These are phyloP conservation scores for Apolygus lucorum DNA, from an alignment of 1,140 invertebrate species.

Conservation along the genomic window DNA sequence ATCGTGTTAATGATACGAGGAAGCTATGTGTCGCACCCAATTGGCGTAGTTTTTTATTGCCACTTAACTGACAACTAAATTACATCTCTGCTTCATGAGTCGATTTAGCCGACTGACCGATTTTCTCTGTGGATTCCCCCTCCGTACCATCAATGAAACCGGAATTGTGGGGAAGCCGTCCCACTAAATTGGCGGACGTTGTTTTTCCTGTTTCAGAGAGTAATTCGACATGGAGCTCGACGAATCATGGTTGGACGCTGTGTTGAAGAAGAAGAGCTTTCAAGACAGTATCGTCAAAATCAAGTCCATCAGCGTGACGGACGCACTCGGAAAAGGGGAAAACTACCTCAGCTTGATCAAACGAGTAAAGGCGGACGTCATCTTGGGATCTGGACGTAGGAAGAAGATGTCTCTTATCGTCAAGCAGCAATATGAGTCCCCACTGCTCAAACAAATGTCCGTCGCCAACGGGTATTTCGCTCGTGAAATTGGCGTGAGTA, in stretches of 20 bases:
- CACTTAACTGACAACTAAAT: too few relatives aligned
- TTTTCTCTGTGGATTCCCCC: too few relatives aligned
- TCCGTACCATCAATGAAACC: too few relatives aligned
- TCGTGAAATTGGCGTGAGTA: background rate
- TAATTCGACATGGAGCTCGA: background rate
- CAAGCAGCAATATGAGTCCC: background rate
- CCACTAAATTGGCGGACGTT: too few relatives aligned
- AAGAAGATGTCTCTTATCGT: background rate
- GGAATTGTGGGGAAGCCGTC: too few relatives aligned
- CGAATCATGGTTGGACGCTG: background rate
- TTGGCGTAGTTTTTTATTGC: too few relatives aligned
- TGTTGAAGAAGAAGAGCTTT: background rate
- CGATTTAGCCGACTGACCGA: too few relatives aligned
- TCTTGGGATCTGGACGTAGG: background rate
- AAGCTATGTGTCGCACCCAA: too few relatives aligned
- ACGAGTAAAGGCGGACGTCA: background rate
- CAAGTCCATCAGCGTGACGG: background rate
- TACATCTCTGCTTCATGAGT: too few relatives aligned
- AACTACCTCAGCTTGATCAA: background rate
- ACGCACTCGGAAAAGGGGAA: background rate
- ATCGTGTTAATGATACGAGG: too few relatives aligned
- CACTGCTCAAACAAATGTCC: background rate
- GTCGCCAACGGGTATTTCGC: background rate
- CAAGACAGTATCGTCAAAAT: background rate
- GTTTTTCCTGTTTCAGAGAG: too few relatives aligned